phyloP scores from a whole-genome alignment of 2,888 invertebrate genomes.

The Heteromurus nitidus region DNA sequence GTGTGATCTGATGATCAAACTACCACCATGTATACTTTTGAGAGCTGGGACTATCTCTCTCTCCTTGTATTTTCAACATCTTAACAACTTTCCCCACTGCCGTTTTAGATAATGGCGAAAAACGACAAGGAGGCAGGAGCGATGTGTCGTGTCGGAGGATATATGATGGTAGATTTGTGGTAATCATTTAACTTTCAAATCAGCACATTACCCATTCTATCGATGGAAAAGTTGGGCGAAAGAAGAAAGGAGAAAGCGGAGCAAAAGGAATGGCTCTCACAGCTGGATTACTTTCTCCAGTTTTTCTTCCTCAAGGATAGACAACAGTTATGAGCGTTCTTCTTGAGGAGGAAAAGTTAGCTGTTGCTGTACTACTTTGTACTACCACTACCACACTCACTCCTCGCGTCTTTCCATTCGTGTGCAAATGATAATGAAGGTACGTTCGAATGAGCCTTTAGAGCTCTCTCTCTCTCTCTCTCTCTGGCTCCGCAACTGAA shows the following conservation, averaged over 20 bases:
- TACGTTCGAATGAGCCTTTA: too few species aligned
- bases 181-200: slow-evolving; percentile 59
- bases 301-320: slow-evolving; percentile 12
- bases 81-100: slow-evolving; percentile 36
- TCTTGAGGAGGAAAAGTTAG: slow-evolving; percentile 19
- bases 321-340: slow-evolving; percentile 11
- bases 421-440: slow-evolving; percentile 11
- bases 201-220: slow-evolving; percentile 54
- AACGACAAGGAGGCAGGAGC: slow-evolving; percentile 27
- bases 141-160: slow-evolving; percentile 42
- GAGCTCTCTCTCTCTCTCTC: too few species aligned
- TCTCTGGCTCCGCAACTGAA: too few species aligned
- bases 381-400: not conserved
- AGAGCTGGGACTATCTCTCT: not conserved
- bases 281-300: slow-evolving; percentile 30
- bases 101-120: slow-evolving; percentile 22
- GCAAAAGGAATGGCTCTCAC: not conserved
- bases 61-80: slow-evolving; percentile 32
- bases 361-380: slow-evolving; percentile 29
- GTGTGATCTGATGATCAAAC: not conserved
- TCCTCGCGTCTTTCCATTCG: not conserved
- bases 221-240: not conserved
- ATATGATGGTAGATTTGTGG: slow-evolving; percentile 57
- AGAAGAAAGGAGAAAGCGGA: not conserved
- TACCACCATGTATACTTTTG: not conserved